Conservation (phyloP, 2,113 vertebrate species). For the Oncorhynchus tshawytscha region DNA sequence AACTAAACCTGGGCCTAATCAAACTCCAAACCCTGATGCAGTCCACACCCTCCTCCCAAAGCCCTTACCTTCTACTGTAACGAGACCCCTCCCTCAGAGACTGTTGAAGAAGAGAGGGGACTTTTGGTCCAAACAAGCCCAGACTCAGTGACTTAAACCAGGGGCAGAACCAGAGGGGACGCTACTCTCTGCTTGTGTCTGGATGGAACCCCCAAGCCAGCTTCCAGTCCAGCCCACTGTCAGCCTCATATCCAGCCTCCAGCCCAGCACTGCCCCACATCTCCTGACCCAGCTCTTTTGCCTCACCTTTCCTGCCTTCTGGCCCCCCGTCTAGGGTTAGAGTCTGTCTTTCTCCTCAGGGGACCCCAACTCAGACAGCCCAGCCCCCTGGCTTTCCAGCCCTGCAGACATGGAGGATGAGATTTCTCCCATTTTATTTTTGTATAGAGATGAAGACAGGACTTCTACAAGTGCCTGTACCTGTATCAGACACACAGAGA, state of each 20-base stretch:
- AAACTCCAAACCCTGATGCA: too few relatives aligned
- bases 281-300: neutral
- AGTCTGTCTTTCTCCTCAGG: slow-evolving; percentile 58
- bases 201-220: slow-evolving; percentile 12
- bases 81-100: too few relatives aligned
- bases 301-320: slow-evolving; percentile 13
- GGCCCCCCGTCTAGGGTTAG: slow-evolving; percentile 25
- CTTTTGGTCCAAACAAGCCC: slow-evolving; percentile 12
- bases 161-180: too few relatives aligned
- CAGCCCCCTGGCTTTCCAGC: slow-evolving; percentile 26
- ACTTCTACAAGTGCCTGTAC: slow-evolving; percentile 68
- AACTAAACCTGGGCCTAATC: too few relatives aligned
- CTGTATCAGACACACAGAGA: neutral
- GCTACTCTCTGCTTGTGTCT: too few relatives aligned
- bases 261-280: neutral
- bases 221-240: neutral
- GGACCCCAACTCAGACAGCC: slow-evolving; percentile 32
- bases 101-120: too few relatives aligned
- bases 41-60: too few relatives aligned
- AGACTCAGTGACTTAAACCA: too few relatives aligned
- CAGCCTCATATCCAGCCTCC: slow-evolving; percentile 2
- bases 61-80: too few relatives aligned
- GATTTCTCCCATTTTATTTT: slow-evolving; percentile 4
- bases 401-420: slow-evolving; percentile 18
- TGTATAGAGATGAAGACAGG: slow-evolving; percentile 30